Percentiles rank a stretch among this genome's conserved stretches.
phyloP scores from a whole-genome alignment of 2,113 vertebrate species.

The Rhadina sibilatrix region DNA sequence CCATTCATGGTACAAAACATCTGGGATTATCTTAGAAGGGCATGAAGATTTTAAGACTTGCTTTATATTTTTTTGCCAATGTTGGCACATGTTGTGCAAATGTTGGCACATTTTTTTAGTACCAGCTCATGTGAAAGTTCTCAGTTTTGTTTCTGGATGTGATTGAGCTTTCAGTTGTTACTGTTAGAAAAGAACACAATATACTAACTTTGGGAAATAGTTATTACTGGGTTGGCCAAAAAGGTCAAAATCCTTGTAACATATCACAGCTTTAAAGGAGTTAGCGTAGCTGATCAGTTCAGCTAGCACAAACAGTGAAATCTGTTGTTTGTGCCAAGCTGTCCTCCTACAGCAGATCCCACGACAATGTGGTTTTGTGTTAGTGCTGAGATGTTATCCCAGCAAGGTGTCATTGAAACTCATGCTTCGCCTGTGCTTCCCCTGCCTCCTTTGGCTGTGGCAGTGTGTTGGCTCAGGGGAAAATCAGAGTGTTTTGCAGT shows the following conservation, averaged over 20 bases:
- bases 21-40: background rate
- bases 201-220: constrained; percentile 14
- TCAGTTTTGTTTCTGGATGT: background rate
- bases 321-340: background rate
- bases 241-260: background rate
- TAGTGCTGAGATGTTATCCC: background rate
- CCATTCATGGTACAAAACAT: background rate
- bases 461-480: background rate
- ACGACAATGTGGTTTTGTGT: background rate
- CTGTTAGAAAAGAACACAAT: constrained; percentile 11
- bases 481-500: background rate
- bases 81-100: background rate
- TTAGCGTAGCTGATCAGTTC: background rate
- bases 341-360: background rate
- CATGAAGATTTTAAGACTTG: background rate
- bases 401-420: background rate
- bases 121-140: background rate
- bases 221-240: background rate
- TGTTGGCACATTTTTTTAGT: background rate
- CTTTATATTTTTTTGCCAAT: background rate
- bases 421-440: background rate
- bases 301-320: background rate
- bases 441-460: background rate
- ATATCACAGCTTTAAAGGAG: background rate
- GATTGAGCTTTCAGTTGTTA: background rate